Evolutionary conservation across 92 coral and sea anemone genomes (phyloP), one percentile per base, ranked within the genome.

Genomic region (Galaxea fascicularis): DNA sequence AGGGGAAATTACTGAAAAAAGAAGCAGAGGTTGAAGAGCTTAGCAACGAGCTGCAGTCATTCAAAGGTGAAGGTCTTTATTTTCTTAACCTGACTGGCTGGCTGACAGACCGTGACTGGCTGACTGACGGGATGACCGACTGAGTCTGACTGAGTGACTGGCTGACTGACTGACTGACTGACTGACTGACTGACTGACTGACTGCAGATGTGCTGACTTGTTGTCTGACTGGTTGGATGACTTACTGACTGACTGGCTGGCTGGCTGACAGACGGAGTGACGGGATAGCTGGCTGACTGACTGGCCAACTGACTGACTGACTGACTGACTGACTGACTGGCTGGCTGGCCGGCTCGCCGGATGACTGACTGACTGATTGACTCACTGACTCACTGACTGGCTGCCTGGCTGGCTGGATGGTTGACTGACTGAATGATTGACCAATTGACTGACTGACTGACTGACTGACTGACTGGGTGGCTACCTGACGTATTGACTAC

Each of bases 11-110:
- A 4, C 47, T 54, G 7, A 31, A 75, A 21, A 75, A 75, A 27
- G 79, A 56, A 56, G 26, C 10, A 30, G 67, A 75, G 16, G 22
- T 56, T 22, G 46, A 75, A 56, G 66, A 54, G 53, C 79, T 75
- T 4, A 31, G 20, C 66, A 56, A 54, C 17, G 52, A 75, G 79
- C 66, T 75, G 10, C 25, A 27, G 20, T 56, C 66, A 22, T 1
- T 75, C 39, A 75, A 54, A 75, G 67, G 79, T 75, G 54, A 39
- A 20, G 13, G 21, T 7, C 21, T 25, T 2, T 45, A 6, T 1
- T 10, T 1, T 4, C 21, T 41, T 10, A 0, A 17, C n/a, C 58
- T 4, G 73, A 29, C 47, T 29, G 47, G 16, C 49, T 0, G 72
- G 1, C 72, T 8, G 72, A 31, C 41, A 0, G 49, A 66, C 24